Evolutionary conservation across 2,888 invertebrate species (phyloP).

Genomic region (Drosophila peninsularis): DNA sequence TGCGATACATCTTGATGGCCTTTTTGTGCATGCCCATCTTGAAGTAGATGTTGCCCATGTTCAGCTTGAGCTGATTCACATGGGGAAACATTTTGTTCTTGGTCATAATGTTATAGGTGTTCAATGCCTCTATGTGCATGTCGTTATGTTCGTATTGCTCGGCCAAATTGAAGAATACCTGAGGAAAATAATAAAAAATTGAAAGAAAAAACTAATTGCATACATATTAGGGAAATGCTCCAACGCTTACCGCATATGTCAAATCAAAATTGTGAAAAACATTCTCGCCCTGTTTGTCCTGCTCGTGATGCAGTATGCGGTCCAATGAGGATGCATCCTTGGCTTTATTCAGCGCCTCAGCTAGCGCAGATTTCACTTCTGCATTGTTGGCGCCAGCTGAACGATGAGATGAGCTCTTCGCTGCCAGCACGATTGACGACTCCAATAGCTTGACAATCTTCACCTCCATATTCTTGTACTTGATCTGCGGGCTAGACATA

Average conservation of each 20-base stretch:
- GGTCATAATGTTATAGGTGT: slow-evolving; percentile 97
- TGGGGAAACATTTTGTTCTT: slow-evolving; percentile 97
- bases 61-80: slow-evolving; percentile 96
- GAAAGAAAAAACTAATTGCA: too few species aligned
- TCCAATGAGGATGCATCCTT: slow-evolving; percentile 98
- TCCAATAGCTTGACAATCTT: slow-evolving; percentile 96
- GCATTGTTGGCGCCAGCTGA: slow-evolving; percentile 31
- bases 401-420: slow-evolving; percentile 33
- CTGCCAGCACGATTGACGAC: slow-evolving; percentile 90
- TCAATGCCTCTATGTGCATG: slow-evolving; percentile 97
- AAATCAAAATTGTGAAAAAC: slow-evolving; percentile 97
- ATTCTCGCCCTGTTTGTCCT: slow-evolving; percentile 95
- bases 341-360: slow-evolving; percentile 92
- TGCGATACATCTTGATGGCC: slow-evolving; percentile 98
- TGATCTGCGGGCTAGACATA: slow-evolving; percentile 90
- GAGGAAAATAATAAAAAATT: too few species aligned
- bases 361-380: slow-evolving; percentile 73
- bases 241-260: slow-evolving; percentile 92
- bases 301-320: slow-evolving; percentile 93
- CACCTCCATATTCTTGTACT: slow-evolving; percentile 93
- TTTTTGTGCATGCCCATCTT: slow-evolving; percentile 96
- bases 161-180: slow-evolving; percentile 98
- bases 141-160: slow-evolving; percentile 97
- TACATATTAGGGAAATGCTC: background rate
- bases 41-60: slow-evolving; percentile 99